Percentiles rank a stretch among this genome's conserved stretches.
These are phyloP conservation scores for Chirona hameri DNA, from an alignment of 2,888 invertebrate genomes.

Conservation along the genomic window DNA sequence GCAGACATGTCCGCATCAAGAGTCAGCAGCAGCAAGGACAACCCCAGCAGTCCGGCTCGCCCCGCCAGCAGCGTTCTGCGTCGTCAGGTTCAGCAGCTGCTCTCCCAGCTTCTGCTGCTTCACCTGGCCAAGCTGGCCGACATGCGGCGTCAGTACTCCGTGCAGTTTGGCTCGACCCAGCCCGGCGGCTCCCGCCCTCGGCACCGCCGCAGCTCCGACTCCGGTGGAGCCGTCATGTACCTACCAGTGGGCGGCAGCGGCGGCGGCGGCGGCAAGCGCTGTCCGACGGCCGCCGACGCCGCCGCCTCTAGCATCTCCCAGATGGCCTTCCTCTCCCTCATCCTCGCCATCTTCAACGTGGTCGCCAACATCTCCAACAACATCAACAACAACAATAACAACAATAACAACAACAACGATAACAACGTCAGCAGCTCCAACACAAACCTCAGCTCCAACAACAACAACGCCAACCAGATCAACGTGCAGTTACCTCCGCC, in stretches of 20 bases:
- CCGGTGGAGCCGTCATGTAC: conserved; percentile 34
- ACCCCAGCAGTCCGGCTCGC: neutral
- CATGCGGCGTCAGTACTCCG: neutral
- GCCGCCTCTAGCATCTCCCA: conserved; percentile 36
- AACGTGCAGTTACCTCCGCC: conserved; percentile 35
- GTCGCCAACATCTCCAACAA: conserved; percentile 38
- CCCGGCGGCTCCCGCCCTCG: neutral
- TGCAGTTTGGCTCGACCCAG: neutral
- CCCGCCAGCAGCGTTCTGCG: neutral
- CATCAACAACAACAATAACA: conserved; percentile 38
- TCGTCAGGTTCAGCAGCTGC: neutral
- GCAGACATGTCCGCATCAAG: no score
- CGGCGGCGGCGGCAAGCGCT: conserved; percentile 26
- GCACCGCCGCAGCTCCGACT: neutral
- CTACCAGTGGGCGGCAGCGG: conserved; percentile 32
- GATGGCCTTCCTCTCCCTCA: conserved; percentile 38
- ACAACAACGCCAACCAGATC: conserved; percentile 36
- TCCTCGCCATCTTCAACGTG: conserved; percentile 36
- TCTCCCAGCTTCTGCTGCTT: neutral
- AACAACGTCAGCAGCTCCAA: conserved; percentile 37
- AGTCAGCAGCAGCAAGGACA: no score
- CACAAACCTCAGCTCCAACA: conserved; percentile 35
- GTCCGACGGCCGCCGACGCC: conserved; percentile 37
- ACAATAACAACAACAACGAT: conserved; percentile 36
- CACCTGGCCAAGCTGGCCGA: neutral